Evolutionary conservation across 2,113 vertebrate genomes (phyloP).

Genomic region (Mus spicilegus): DNA sequence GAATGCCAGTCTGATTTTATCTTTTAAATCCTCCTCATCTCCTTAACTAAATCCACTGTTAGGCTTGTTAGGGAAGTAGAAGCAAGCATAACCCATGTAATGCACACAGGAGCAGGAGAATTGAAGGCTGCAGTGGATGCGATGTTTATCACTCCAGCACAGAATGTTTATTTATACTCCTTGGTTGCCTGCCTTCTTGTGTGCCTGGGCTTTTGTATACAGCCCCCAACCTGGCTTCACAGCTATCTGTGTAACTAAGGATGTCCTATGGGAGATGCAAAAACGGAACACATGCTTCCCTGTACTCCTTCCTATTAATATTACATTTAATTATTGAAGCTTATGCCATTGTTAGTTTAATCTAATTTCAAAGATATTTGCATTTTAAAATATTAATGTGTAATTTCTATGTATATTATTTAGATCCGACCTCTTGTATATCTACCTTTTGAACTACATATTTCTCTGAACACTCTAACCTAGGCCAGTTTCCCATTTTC

Average conservation of each 20-base stretch:
- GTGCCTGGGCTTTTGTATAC: background rate
- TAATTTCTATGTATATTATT: conserved; percentile 38
- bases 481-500: background rate
- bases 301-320: conserved; percentile 1
- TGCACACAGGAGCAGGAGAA: conserved; percentile 55
- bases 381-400: conserved; percentile 72
- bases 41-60: conserved; percentile 79
- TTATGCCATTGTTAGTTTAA: conserved; percentile 56
- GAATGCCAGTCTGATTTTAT: conserved; percentile 70
- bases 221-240: too few species aligned
- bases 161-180: conserved; percentile 31
- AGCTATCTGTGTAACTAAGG: background rate
- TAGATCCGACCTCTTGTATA: conserved; percentile 2
- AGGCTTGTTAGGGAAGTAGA: conserved; percentile 75
- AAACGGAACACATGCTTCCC: background rate
- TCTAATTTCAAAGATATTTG: conserved; percentile 71
- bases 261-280: background rate
- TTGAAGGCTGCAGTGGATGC: conserved; percentile 68
- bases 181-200: background rate
- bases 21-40: conserved; percentile 80
- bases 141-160: conserved; percentile 44
- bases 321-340: conserved; percentile 63
- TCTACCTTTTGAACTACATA: background rate
- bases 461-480: background rate
- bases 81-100: conserved; percentile 68